Conservation (phyloP, 2,888 invertebrate genomes). For the Blastobasis adustella region DNA sequence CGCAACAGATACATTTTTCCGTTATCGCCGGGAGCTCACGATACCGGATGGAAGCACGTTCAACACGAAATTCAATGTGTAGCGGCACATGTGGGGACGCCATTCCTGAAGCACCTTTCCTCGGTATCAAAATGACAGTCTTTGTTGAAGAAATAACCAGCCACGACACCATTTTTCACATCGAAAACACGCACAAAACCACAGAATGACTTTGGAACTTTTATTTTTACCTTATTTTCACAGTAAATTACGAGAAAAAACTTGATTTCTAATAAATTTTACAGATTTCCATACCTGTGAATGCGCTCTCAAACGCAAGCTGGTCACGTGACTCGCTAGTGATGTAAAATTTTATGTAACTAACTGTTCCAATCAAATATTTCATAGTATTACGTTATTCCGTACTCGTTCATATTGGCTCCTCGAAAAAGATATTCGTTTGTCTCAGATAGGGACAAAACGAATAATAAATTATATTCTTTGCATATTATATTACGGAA, state of each 20-base stretch:
- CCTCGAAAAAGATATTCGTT: too few relatives aligned
- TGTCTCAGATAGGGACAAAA: too few relatives aligned
- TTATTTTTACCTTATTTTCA: conserved; percentile 59
- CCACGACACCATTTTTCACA: conserved; percentile 53
- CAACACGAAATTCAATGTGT: conserved; percentile 58
- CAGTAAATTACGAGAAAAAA: conserved; percentile 45
- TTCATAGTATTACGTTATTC: too few relatives aligned
- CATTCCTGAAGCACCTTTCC: conserved; percentile 81
- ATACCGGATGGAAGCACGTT: conserved; percentile 53
- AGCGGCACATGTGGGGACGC: conserved; percentile 83
- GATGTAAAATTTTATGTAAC: conserved; percentile 31
- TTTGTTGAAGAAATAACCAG: conserved; percentile 62
- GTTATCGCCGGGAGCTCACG: conserved; percentile 48
- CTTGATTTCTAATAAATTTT: conserved; percentile 63
- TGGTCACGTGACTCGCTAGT: conserved; percentile 78
- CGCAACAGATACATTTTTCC: conserved; percentile 35
- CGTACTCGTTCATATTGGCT: too few relatives aligned
- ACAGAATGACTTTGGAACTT: conserved; percentile 35
- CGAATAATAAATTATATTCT: too few relatives aligned
- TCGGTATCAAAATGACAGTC: conserved; percentile 78
- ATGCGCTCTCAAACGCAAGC: conserved; percentile 82
- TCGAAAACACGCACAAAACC: conserved; percentile 45
- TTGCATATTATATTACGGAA: too few relatives aligned
- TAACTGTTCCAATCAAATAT: too few relatives aligned
- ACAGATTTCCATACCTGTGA: conserved; percentile 78